Evolutionary conservation across 2,797 vertebrate species (phyloP), one percentile per base, ranked within the genome.

Genomic region (Cyclura pinguis): DNA sequence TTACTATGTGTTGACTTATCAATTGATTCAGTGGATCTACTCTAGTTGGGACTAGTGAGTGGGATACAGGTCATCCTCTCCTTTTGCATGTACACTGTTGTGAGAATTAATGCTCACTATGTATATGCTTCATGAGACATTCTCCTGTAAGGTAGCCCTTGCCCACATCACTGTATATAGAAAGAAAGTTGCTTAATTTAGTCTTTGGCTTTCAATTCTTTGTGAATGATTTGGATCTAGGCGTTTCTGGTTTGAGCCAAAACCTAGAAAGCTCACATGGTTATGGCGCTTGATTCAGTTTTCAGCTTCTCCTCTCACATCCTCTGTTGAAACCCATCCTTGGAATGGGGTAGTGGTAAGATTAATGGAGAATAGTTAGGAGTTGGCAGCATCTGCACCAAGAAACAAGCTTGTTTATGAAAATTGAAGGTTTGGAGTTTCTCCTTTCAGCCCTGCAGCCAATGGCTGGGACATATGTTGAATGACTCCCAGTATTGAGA

Each of bases 321-420:
- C 80, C 0, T n/a, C n/a, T 67, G 12, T 47, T 78, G 27, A 87
- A 0, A 76, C 90, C 92, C 69, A 50, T 35, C 10, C 20, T 78
- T 38, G 76, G 77, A 89, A 67, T 81, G 13, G 82, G 80, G 90
- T 89, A 91, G 91, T 87, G 88, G 73, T 64, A 78, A 1, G 22
- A 89, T 88, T 94, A 92, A 92, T 92, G 77, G 89, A 73, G 85
- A 93, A 52, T 91, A 95, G 88, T 93, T 0, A 5, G 42, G 72
- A 88, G 69, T 42, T 93, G 93, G 82, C 88, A 93, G 77, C 80
- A 89, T 78, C 81, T 74, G 90, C 76, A 89, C 85, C 84, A 90
- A 91, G 83, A 89, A 87, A 88, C 78, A 62, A 94, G 69, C 1
- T 0, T 0, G 0, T 74, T 88, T 92, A 55, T 78, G 20, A 77